Evolutionary conservation across 2,888 invertebrate species (phyloP).

Genomic region (Acanthacorydalis orientalis): DNA sequence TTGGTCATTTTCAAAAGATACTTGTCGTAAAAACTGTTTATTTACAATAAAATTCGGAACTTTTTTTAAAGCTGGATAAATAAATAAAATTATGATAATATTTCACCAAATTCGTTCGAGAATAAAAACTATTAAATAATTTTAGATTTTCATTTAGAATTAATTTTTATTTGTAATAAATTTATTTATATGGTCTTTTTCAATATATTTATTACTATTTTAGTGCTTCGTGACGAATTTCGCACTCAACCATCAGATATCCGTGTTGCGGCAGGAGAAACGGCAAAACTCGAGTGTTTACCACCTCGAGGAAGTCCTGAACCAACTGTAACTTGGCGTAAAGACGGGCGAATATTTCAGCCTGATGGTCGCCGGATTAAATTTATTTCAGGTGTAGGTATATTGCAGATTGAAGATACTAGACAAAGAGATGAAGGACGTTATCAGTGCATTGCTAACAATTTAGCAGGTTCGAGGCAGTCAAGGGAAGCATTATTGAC

Average conservation of each 20-base stretch:
- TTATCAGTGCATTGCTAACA: conserved; percentile 83
- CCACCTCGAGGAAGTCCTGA: conserved; percentile 95
- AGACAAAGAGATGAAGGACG: conserved; percentile 78
- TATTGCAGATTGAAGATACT: conserved; percentile 78
- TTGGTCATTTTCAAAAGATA: background rate
- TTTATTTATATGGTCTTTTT: background rate
- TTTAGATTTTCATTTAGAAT: too few species aligned
- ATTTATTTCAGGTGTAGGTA: conserved; percentile 68
- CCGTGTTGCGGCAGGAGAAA: conserved; percentile 83
- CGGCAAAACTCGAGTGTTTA: conserved; percentile 78
- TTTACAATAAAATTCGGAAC: too few species aligned
- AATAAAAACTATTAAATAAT: too few species aligned
- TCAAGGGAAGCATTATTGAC: conserved; percentile 66
- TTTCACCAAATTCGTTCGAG: too few species aligned
- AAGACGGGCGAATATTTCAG: conserved; percentile 37
- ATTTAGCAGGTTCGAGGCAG: conserved; percentile 76
- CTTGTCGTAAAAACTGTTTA: too few species aligned
- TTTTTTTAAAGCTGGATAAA: too few species aligned
- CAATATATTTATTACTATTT: conserved; percentile 22
- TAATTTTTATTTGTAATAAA: too few species aligned
- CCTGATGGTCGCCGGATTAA: conserved; percentile 29
- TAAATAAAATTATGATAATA: too few species aligned
- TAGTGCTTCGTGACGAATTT: conserved; percentile 93
- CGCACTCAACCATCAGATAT: conserved; percentile 77
- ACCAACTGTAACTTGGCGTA: conserved; percentile 84